Base-by-base conservation (phyloP, 2,888 invertebrate species). In the Drosophila fungiperda region DNA sequence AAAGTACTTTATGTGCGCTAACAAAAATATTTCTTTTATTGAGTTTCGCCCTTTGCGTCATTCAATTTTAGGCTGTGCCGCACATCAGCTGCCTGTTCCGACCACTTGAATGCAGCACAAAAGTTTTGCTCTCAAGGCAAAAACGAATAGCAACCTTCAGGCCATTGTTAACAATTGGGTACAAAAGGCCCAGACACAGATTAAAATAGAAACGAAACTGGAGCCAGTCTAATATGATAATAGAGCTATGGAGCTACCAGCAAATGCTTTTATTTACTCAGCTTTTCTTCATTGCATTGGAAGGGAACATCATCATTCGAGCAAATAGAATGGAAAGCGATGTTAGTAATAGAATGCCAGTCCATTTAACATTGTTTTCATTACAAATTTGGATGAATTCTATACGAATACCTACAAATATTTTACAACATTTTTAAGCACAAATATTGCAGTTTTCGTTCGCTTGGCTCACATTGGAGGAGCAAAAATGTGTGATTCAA, bases 21-120 rank as follows among this genome's bases (percentile, higher is more conserved):
- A 87, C 90, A 87, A 89, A 86, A 86, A 86, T 86, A 86, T 86
- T 86, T 86, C 85, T 86, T 86, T 89, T 89, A 86, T 86, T 86
- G 85, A 86, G 85, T 86, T 89, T 81, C 69, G 48, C 72, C 71
- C 50, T 54, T 36, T 58, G 68, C 66, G 45, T 63, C 68, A 72
- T 63, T 80, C 78, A 81, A 80, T 78, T 80, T 78, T 78, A 77
- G 81, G 81, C 81, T 64, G 50, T 61, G 73, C 65, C 65, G 58
- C 59, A 62, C 40, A 60, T 64, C 68, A 48, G 32, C 69, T 57
- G 67, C 48, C n/a, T 23, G n/a, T 45, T 26, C 59, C 52, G 61
- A 50, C 62, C 68, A 64, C 67, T 81, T 72, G 68, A 72, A 70
- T 68, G 67, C 63, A 60, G 48, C 68, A 65, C 73, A 76, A 76